These are phyloP conservation scores for Diadema setosum DNA, from an alignment of 35 echinoderm and acorn worm genomes.

Conservation along the genomic window DNA sequence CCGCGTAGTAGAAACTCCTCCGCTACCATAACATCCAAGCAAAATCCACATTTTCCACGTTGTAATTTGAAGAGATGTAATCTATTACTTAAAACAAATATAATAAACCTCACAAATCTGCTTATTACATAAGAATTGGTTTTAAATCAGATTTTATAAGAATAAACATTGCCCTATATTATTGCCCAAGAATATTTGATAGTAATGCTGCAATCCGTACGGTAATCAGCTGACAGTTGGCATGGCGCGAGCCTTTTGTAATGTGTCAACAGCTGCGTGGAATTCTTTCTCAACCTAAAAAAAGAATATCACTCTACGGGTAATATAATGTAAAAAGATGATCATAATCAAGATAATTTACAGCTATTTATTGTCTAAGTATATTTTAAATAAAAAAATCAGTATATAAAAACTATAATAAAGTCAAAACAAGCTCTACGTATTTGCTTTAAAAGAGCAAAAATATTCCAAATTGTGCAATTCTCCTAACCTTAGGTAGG, in stretches of 20 bases:
- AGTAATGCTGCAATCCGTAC: conserved; percentile 16
- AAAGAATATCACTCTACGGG: neutral
- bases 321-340: too few species aligned
- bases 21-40: neutral
- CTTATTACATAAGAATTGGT: too few species aligned
- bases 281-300: neutral
- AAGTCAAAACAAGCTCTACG: too few species aligned
- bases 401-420: too few species aligned
- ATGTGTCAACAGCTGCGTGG: conserved; percentile 31
- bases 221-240: conserved; percentile 33
- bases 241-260: conserved; percentile 21
- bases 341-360: too few species aligned
- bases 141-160: neutral
- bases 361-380: too few species aligned
- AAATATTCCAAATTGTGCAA: neutral
- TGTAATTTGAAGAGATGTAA: neutral
- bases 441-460: too few species aligned
- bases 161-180: conserved; percentile 24
- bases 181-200: conserved; percentile 13
- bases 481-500: conserved; percentile 4
- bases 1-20: conserved; percentile 1
- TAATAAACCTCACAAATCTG: too few species aligned
- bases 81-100: too few species aligned
- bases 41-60: neutral
- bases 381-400: too few species aligned